A percentile compares a stretch with the other conserved stretches of the same genome.
phyloP scores from a whole-genome alignment of 2,113 vertebrate genomes.

The Gavialis gangeticus region DNA sequence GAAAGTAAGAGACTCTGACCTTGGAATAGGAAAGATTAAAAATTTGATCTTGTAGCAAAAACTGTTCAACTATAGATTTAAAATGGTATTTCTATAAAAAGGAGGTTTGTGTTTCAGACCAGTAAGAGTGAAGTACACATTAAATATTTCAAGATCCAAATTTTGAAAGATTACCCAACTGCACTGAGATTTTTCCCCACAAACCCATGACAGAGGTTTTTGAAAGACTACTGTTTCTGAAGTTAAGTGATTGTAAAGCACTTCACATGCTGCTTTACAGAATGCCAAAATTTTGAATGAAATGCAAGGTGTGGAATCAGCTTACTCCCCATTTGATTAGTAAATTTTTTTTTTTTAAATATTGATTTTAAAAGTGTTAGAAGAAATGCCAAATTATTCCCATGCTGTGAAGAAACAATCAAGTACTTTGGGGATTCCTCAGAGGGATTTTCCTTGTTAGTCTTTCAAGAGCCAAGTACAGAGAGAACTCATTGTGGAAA shows the following conservation, averaged over 20 bases:
- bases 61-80: background rate
- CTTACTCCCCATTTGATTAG: background rate
- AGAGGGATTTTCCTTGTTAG: conserved; percentile 25
- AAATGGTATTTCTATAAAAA: background rate
- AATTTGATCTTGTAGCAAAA: too few relatives aligned
- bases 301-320: background rate
- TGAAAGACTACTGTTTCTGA: background rate
- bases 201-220: background rate
- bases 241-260: background rate
- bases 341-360: too few relatives aligned
- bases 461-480: conserved; percentile 10
- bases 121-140: too few relatives aligned
- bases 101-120: too few relatives aligned
- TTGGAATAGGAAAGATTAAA: background rate
- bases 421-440: background rate
- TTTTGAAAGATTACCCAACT: background rate
- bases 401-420: too few relatives aligned
- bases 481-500: too few relatives aligned
- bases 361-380: too few relatives aligned
- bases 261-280: background rate
- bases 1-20: background rate
- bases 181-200: background rate
- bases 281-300: background rate
- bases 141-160: background rate
- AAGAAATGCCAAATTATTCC: too few relatives aligned